Percentiles rank a stretch among this genome's conserved stretches.
phyloP scores from a whole-genome alignment of 1,140 invertebrate genomes.

The Apolygus lucorum region DNA sequence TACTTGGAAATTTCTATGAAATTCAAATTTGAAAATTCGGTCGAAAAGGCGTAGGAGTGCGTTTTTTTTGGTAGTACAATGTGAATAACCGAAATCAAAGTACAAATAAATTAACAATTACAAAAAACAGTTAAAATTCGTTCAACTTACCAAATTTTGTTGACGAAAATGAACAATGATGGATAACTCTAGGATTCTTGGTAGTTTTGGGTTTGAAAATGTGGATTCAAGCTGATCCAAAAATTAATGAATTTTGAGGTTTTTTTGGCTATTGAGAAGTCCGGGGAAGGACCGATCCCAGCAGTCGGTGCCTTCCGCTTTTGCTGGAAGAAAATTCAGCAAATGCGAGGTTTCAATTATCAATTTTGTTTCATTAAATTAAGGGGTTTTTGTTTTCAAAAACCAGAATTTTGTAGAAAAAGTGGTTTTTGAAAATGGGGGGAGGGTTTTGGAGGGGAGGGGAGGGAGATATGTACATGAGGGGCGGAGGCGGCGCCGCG shows the following conservation, averaged over 20 bases:
- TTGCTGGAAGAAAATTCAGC: constrained; percentile 19
- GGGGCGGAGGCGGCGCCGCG: not conserved
- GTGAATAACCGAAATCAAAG: no score
- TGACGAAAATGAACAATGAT: no score
- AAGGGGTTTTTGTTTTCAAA: not conserved
- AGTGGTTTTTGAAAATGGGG: not conserved
- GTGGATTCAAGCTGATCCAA: not conserved
- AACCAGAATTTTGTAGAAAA: not conserved
- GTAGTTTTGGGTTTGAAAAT: no score
- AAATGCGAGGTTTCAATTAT: constrained; percentile 21
- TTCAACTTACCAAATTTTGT: no score
- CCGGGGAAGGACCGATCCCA: constrained; percentile 22
- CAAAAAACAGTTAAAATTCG: no score
- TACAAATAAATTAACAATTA: no score
- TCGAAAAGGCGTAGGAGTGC: no score
- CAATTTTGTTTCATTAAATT: constrained; percentile 3
- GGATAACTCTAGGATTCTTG: no score
- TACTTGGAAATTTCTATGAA: no score
- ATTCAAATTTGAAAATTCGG: no score
- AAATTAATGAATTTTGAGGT: not conserved
- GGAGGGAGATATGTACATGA: constrained; percentile 18
- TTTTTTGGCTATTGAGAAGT: not conserved
- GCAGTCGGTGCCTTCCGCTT: constrained; percentile 18
- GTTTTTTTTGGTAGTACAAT: no score
- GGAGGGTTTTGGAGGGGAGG: not conserved